phyloP scores from a whole-genome alignment of 2,888 invertebrate genomes.

The Hetaerina titia region DNA sequence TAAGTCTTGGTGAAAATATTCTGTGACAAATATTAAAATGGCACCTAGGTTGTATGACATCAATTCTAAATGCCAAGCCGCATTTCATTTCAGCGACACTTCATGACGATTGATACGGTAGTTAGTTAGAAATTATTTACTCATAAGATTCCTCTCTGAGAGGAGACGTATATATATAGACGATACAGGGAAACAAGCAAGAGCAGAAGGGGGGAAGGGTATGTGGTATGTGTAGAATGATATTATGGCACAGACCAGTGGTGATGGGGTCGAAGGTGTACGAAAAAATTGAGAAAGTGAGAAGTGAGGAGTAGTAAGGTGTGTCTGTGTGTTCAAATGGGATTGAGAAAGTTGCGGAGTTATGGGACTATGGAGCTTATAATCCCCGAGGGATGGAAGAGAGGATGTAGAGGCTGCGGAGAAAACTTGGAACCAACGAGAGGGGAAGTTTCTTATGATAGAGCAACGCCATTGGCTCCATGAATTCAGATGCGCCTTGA shows the following conservation, averaged over 20 bases:
- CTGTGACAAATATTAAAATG: no score
- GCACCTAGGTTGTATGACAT: no score
- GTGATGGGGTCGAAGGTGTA: neutral
- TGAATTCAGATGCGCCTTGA: neutral
- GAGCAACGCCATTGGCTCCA: neutral
- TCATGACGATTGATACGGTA: no score
- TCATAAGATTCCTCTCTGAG: no score
- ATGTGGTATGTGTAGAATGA: neutral
- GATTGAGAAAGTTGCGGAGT: slow-evolving; percentile 25
- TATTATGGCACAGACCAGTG: neutral
- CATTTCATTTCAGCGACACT: no score
- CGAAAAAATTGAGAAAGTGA: slow-evolving; percentile 1
- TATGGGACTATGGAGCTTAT: neutral
- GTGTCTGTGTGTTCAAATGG: neutral
- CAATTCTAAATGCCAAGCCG: no score
- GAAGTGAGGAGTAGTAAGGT: neutral
- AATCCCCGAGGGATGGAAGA: neutral
- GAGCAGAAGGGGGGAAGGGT: no score
- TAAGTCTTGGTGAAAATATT: no score
- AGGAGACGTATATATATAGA: no score
- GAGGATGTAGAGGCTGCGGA: neutral
- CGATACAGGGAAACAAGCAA: no score
- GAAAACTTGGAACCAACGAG: neutral
- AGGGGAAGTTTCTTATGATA: neutral
- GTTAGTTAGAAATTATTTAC: no score